Evolutionary conservation across 2,888 invertebrate species (phyloP), one percentile per base, ranked within the genome.

Genomic region (Philereme transversata): DNA sequence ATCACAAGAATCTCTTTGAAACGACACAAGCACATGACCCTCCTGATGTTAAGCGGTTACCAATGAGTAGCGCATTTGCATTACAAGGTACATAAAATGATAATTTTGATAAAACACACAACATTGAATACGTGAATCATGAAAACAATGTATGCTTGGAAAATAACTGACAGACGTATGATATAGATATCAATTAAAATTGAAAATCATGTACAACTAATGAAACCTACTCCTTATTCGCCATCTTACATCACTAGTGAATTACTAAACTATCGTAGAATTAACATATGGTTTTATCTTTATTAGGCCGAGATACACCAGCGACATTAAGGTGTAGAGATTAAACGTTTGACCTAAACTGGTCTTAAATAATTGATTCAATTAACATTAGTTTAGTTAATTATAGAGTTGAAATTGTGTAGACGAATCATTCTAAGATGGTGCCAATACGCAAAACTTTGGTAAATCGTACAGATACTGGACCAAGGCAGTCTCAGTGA

Each of bases 311-410:
- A 50, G 33, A 45, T 34, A 57, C 45, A 45, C 11, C 45, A 41
- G 4, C 38, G 33, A 46, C 57, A 51, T 51, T 50, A 57, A 50
- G 51, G 50, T 46, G 51, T 50, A 57, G 33, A 9, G 49, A 56
- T 57, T 51, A 57, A 46, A 47, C 57, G 50, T 57, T 51, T 51
- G 46, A 57, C 57, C 57, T 40, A 51, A 57, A 51, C 57, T n/a
- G 11, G 51, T 51, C 40, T 36, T 35, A 36, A 44, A 50, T 51
- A 38, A 51, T 57, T 40, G 51, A 57, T 51, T 51, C 40, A 51
- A 57, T 57, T 57, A 57, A 57, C 45, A 57, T 51, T 51, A 51
- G 51, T 48, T 41, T 22, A 45, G 7, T n/a, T 22, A 22, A n/a
- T 10, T 45, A n/a, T 34, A 48, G 43, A 47, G 40, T 8, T 40